Conservation (phyloP, 2,113 vertebrate genomes). For the Edolisoma coerulescens region DNA sequence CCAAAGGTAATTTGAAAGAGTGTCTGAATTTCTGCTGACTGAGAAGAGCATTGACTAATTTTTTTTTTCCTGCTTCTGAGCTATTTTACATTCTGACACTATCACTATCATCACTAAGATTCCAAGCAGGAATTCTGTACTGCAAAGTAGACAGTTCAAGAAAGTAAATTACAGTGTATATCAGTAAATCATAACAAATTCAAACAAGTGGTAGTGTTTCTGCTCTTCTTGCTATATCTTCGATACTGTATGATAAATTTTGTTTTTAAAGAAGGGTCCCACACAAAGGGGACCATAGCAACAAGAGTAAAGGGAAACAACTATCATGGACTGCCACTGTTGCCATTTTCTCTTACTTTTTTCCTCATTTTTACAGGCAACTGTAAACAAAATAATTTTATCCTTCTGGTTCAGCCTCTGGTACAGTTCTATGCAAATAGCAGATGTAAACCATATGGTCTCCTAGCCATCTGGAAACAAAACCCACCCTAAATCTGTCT, state of each 20-base stretch:
- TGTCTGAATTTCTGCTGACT: neutral
- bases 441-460: constrained; percentile 33
- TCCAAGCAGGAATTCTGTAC: neutral
- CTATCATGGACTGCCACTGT: neutral
- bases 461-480: neutral
- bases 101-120: neutral
- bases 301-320: neutral
- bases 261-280: neutral
- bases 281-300: neutral
- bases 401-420: neutral
- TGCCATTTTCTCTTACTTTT: neutral
- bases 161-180: neutral
- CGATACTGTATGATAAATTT: neutral
- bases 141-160: neutral
- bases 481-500: neutral
- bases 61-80: neutral
- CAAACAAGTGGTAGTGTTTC: neutral
- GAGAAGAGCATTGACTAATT: neutral
- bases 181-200: neutral
- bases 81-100: neutral
- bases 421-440: neutral
- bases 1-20: neutral
- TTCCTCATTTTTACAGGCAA: neutral
- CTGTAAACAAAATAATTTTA: neutral
- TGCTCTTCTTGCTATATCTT: neutral